phyloP scores from a whole-genome alignment of 2,888 invertebrate genomes.

The Campaea margaritaria region DNA sequence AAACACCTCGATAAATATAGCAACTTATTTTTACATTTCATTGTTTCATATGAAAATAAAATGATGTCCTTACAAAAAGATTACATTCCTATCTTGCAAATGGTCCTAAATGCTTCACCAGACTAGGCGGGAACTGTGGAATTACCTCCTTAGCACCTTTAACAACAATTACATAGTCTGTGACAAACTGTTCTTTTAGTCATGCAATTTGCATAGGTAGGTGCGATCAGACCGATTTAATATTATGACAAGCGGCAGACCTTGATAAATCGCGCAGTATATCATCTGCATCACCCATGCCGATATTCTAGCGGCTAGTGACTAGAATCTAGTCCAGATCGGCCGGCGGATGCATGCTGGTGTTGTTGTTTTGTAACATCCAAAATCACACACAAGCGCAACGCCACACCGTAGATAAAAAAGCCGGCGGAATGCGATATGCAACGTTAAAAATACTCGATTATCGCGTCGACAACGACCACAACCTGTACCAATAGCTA shows the following conservation, averaged over 20 bases:
- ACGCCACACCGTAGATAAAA: slow-evolving; percentile 56
- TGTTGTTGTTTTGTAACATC: slow-evolving; percentile 47
- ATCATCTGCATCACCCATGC: slow-evolving; percentile 27
- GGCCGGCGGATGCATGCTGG: slow-evolving; percentile 36
- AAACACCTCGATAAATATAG: slow-evolving; percentile 8
- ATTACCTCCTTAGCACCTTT: slow-evolving; percentile 22
- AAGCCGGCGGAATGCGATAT: slow-evolving; percentile 66
- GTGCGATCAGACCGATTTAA: slow-evolving; percentile 48
- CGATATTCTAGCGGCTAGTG: slow-evolving; percentile 43
- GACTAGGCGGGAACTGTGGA: slow-evolving; percentile 17
- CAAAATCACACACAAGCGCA: slow-evolving; percentile 50
- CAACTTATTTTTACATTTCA: neutral
- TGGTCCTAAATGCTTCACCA: slow-evolving; percentile 12
- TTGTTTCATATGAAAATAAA: neutral
- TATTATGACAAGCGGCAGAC: slow-evolving; percentile 42
- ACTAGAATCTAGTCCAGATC: slow-evolving; percentile 39
- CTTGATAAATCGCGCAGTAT: slow-evolving; percentile 45
- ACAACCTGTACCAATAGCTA: slow-evolving; percentile 50
- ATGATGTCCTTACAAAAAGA: neutral
- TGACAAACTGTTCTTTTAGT: slow-evolving; percentile 43
- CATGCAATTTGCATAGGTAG: slow-evolving; percentile 53
- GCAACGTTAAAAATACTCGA: slow-evolving; percentile 71
- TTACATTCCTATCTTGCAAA: neutral
- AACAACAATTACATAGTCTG: slow-evolving; percentile 44
- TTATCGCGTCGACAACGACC: slow-evolving; percentile 63